phyloP scores from a whole-genome alignment of 2,888 invertebrate genomes.

The Eledone cirrhosa region DNA sequence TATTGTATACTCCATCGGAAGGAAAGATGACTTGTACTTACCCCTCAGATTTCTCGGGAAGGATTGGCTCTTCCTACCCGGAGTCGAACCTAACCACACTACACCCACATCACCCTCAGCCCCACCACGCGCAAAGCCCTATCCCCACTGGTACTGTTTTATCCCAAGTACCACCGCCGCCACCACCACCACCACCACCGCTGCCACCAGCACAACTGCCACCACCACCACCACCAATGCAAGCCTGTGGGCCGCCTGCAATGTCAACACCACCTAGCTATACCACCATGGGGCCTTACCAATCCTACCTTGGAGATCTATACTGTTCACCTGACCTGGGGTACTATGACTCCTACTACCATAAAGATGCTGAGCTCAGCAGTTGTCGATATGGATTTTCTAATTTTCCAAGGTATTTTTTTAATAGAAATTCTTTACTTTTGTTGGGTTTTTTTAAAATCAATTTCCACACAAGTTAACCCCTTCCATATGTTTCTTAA shows the following conservation, averaged over 20 bases:
- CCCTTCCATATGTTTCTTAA: no score
- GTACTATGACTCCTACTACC: constrained; percentile 23
- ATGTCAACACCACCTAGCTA: constrained; percentile 24
- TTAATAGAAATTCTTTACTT: not conserved
- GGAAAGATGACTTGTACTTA: constrained; percentile 26
- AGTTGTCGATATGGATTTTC: constrained; percentile 28
- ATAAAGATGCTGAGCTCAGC: constrained; percentile 17
- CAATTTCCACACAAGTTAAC: no score
- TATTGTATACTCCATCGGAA: no score
- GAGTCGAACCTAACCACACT: not conserved
- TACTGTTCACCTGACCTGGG: constrained; percentile 24
- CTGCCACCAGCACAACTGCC: not conserved
- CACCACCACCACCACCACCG: not conserved
- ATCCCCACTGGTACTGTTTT: not conserved
- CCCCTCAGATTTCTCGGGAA: constrained; percentile 19
- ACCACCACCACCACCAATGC: constrained; percentile 10
- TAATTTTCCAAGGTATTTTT: constrained; percentile 28
- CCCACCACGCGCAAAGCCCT: not conserved
- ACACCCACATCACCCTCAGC: constrained; percentile 8
- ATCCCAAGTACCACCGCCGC: not conserved
- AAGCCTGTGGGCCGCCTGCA: constrained; percentile 12
- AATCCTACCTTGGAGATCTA: constrained; percentile 24
- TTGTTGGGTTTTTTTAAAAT: not conserved
- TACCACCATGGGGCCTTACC: constrained; percentile 21
- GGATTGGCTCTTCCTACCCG: constrained; percentile 11